Conservation (phyloP, 2,797 vertebrate genomes). For the Parambassis ranga region DNA sequence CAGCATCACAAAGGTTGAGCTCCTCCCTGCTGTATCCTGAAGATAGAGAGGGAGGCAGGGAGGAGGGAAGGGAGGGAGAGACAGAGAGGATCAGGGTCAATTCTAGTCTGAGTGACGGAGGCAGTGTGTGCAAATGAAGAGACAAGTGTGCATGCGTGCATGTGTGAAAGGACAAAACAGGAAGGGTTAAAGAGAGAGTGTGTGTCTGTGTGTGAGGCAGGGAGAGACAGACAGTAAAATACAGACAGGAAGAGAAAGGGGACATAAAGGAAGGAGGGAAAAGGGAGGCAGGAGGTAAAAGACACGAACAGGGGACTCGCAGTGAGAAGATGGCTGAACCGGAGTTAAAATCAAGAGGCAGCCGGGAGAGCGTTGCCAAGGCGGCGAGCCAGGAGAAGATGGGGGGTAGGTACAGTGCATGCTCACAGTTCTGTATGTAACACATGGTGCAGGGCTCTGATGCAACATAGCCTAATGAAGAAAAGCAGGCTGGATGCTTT, state of each 20-base stretch:
- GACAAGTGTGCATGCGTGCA: conserved; percentile 28
- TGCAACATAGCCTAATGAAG: conserved; percentile 52
- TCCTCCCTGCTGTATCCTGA: conserved; percentile 61
- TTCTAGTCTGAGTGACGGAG: conserved; percentile 46
- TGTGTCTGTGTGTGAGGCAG: background rate
- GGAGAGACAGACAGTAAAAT: conserved; percentile 19
- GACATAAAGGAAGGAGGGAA: conserved; percentile 39
- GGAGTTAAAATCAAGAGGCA: conserved; percentile 78
- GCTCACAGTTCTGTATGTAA: conserved; percentile 24
- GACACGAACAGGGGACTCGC: conserved; percentile 37
- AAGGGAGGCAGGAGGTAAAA: conserved; percentile 26
- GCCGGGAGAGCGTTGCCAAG: conserved; percentile 75
- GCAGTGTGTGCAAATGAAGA: conserved; percentile 42
- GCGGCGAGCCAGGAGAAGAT: conserved; percentile 72
- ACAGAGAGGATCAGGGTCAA: conserved; percentile 58
- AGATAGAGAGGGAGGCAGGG: conserved; percentile 5
- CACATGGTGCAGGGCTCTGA: conserved; percentile 67
- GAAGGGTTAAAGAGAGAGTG: conserved; percentile 21
- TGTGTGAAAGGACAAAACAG: conserved; percentile 34
- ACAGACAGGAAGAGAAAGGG: conserved; percentile 39
- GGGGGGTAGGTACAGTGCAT: conserved; percentile 70
- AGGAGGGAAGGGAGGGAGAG: conserved; percentile 16
- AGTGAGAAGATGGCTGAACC: conserved; percentile 77
- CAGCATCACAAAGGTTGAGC: conserved; percentile 68
- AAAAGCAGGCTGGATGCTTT: background rate